phyloP scores from a whole-genome alignment of 2,888 invertebrate species.

The Lithophane semibrunnea region DNA sequence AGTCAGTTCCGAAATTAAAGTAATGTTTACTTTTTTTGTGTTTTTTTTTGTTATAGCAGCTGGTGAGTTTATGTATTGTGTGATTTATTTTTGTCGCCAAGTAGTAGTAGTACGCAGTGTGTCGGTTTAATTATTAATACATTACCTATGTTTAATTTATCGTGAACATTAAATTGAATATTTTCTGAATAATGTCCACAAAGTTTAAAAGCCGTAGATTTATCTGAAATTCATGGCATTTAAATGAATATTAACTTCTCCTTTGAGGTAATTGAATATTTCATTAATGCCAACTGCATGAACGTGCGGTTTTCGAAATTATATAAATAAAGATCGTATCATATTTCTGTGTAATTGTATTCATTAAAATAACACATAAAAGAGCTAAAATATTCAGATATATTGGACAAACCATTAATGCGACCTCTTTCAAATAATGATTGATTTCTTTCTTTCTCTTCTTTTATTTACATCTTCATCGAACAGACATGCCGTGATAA shows the following conservation, averaged over 20 bases:
- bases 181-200: neutral
- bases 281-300: neutral
- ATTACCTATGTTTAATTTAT: neutral
- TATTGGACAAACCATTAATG: neutral
- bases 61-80: no score
- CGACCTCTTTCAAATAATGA: neutral
- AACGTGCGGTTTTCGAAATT: neutral
- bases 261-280: neutral
- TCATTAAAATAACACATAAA: no score
- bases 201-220: neutral
- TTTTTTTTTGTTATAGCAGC: no score
- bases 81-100: no score
- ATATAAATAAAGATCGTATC: neutral
- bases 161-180: neutral
- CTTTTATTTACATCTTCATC: neutral
- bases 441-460: neutral
- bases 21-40: no score
- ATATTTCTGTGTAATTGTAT: neutral
- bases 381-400: no score
- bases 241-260: neutral
- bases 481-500: neutral
- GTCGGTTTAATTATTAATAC: neutral
- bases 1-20: no score
- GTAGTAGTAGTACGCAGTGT: no score
- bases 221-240: neutral